A percentile compares a stretch with the other conserved stretches of the same genome.
phyloP scores from a whole-genome alignment of 2,888 invertebrate species.

The Helleia helle region DNA sequence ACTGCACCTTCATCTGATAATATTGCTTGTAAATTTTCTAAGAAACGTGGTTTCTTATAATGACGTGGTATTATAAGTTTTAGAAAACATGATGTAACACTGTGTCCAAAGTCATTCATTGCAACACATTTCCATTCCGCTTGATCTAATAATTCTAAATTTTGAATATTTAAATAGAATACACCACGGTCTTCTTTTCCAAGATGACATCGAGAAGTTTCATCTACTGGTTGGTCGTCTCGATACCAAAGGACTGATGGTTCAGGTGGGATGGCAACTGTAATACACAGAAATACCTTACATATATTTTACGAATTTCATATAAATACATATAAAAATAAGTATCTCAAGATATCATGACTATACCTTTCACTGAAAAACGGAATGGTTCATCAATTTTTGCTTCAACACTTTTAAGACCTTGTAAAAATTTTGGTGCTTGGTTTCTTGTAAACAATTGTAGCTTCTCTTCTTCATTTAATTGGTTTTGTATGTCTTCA shows the following conservation, averaged over 20 bases:
- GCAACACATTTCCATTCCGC: conserved; percentile 95
- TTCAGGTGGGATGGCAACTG: conserved; percentile 85
- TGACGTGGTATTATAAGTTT: conserved; percentile 89
- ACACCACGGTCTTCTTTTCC: conserved; percentile 80
- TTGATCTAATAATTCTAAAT: conserved; percentile 87
- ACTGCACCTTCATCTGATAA: conserved; percentile 92
- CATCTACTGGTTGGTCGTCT: conserved; percentile 86
- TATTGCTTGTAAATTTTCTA: conserved; percentile 88
- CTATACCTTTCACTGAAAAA: conserved; percentile 84
- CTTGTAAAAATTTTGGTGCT: conserved; percentile 87
- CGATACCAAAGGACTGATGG: conserved; percentile 91
- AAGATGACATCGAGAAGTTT: conserved; percentile 77
- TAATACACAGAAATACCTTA: conserved; percentile 24
- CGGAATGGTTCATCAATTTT: conserved; percentile 87
- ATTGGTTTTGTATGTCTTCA: conserved; percentile 91
- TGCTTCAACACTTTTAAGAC: conserved; percentile 86
- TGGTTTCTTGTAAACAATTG: conserved; percentile 84
- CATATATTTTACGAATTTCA: background rate
- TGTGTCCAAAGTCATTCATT: conserved; percentile 91
- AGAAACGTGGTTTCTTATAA: conserved; percentile 90
- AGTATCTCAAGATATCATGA: no score
- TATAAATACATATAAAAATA: no score
- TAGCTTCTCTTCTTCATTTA: conserved; percentile 88
- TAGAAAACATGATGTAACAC: conserved; percentile 89
- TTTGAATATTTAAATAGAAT: conserved; percentile 81